A percentile compares a stretch with the other conserved stretches of the same genome.
Conservation (phyloP, 2,113 vertebrate species). For the Ahaetulla prasina region DNA sequence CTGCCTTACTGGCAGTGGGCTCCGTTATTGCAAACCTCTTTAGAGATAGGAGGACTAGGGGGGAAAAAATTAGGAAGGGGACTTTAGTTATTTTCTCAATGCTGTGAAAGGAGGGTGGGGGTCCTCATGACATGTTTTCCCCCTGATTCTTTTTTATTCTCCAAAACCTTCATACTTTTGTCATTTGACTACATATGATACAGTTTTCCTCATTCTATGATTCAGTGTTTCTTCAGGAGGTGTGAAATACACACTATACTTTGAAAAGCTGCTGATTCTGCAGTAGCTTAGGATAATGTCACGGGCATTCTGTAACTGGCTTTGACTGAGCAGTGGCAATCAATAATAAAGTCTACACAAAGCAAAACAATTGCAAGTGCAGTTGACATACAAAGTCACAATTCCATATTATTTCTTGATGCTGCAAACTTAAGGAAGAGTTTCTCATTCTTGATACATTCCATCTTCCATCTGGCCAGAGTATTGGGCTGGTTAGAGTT, state of each 20-base stretch:
- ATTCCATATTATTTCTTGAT: background rate
- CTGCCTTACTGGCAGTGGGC: background rate
- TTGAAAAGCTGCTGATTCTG: background rate
- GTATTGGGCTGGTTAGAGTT: background rate
- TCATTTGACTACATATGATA: background rate
- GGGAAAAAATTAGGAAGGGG: background rate
- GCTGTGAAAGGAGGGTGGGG: background rate
- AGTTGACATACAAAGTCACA: background rate
- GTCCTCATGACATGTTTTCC: background rate
- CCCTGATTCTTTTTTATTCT: background rate
- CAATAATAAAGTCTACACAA: background rate
- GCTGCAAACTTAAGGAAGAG: background rate
- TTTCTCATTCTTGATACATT: background rate
- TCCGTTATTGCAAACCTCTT: background rate
- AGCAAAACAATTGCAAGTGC: background rate
- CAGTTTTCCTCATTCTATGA: background rate
- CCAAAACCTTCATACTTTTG: background rate
- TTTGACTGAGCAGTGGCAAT: background rate
- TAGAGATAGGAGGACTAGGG: background rate
- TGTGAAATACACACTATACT: background rate
- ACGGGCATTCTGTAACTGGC: background rate
- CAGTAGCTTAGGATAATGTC: background rate
- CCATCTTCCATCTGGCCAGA: background rate
- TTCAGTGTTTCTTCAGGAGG: background rate
- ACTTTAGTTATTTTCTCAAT: background rate